A percentile compares a stretch with the other conserved stretches of the same genome.
Conservation (phyloP, 2,888 invertebrate genomes). For the Subacronicta megacephala region DNA sequence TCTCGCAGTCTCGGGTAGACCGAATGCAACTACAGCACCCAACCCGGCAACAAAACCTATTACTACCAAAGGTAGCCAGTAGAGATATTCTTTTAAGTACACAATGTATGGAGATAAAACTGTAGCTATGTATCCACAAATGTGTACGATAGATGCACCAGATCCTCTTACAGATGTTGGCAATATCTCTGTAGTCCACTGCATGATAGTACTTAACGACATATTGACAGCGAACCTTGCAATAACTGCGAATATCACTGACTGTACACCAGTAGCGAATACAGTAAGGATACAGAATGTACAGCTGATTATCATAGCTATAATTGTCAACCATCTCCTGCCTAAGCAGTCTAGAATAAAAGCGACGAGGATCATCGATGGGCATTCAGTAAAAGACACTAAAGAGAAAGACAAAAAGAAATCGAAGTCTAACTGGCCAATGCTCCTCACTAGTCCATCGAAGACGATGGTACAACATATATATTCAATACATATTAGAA, state of each 20-base stretch:
- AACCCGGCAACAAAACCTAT: constrained; percentile 31
- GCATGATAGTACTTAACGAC: constrained; percentile 65
- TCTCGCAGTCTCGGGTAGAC: constrained; percentile 61
- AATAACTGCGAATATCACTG: constrained; percentile 69
- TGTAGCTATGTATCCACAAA: constrained; percentile 70
- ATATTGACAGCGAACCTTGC: constrained; percentile 75
- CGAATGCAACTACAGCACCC: constrained; percentile 46
- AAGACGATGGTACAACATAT: constrained; percentile 71
- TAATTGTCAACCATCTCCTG: constrained; percentile 69
- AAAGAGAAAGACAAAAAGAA: constrained; percentile 74
- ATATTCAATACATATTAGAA: constrained; percentile 69
- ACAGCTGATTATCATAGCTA: constrained; percentile 61
- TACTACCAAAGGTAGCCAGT: constrained; percentile 49
- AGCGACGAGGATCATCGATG: constrained; percentile 69
- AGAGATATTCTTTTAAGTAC: constrained; percentile 40
- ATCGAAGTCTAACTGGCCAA: constrained; percentile 70
- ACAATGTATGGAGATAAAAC: constrained; percentile 67
- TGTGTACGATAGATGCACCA: constrained; percentile 70
- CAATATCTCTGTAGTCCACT: constrained; percentile 75
- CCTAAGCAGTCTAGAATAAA: constrained; percentile 74
- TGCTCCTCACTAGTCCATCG: constrained; percentile 70
- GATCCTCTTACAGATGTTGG: constrained; percentile 74
- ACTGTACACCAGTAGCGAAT: constrained; percentile 62
- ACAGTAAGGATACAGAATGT: constrained; percentile 67
- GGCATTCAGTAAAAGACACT: constrained; percentile 73